Base-by-base conservation (phyloP, 1,140 invertebrate genomes). In the Melanaphis sacchari region DNA sequence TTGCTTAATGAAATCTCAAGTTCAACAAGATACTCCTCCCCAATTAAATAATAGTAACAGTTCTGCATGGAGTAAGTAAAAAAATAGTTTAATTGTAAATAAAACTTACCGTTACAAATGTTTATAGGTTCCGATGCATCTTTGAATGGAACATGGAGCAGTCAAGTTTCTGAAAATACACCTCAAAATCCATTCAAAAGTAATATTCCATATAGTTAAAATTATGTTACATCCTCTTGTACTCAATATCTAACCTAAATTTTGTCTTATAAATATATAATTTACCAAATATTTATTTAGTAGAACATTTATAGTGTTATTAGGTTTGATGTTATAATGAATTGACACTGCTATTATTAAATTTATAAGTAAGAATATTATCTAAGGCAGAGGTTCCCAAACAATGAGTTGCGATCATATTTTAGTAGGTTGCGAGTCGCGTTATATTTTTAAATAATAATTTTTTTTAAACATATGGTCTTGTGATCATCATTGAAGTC, bases 1-100 rank as follows among this genome's bases (percentile, higher is more conserved):
- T 94, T 96, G 95, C 46, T 94, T 97, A 93, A 97, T 97, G 96
- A 96, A 96, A 94, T 94, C 94, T 88, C 94, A 95, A 93, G 92
- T 94, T 88, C 91, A 84, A 85, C 91, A 85, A 54, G 90, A 92
- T 54, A 46, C 46, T 91, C 66, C 90, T 91, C 52, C 88, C 6
- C 46, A 76, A 81, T 82, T 93, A 52, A 49, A 90, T 89, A 90
- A 88, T 49, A 93, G 66, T 81, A 90, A 76, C 52, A 82, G 52
- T 76, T 90, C 85, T 43, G 59, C 89, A 52, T 93, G 89, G 89
- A 93, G 89, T 90, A 89, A 59, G 89, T 85, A 11, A 38, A 36
- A 31, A 46, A 18, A 88, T 87, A 38, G 24, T 87, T 93, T 87
- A 15, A 26, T 41, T 85, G 9, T 43, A n/a, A 93, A 2, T 26